Base-by-base conservation (phyloP, 1,140 invertebrate genomes). In the Drepana arcuata region DNA sequence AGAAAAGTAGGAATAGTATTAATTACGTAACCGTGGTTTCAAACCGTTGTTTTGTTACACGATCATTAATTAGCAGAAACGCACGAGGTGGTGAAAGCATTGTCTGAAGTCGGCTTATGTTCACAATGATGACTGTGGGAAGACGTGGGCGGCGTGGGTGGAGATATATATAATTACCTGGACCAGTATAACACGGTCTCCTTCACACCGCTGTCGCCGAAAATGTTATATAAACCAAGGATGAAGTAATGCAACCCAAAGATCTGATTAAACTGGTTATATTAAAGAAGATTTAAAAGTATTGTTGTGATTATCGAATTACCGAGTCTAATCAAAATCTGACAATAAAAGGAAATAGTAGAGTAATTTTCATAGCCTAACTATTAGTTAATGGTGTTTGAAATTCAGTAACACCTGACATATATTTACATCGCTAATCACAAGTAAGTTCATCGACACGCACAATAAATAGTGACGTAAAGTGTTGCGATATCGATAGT, bases 41-140 rank as follows among this genome's bases (percentile, higher is more conserved):
- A 43, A 23, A 14, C 9, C 21, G n/a, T n/a, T n/a, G n/a, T 39
- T 39, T 47, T 41, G 55, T 58, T 44, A 43, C 44, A 51, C 44
- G 48, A 44, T 59, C 51, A 61, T 74, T 74, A 78, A 74, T 77
- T 74, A 73, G 54, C 58, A 47, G 43, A 57, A 61, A 68, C 59
- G 60, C 63, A 58, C 54, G 43, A 55, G 46, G 58, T 37, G 59
- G 73, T 73, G 68, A 74, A 74, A 78, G 73, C 73, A 71, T 74
- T 78, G 67, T 71, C 57, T 56, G 41, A 37, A 54, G 34, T 55
- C 43, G 52, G 48, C 46, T 53, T 40, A 45, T 23, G 38, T 48
- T 48, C 39, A 62, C 41, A 43, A 42, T 37, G 39, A 29, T 27
- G 16, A 42, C 24, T 36, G 49, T 55, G 59, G 54, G 54, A 51